Evolutionary conservation across 2,113 vertebrate genomes (phyloP).

Genomic region (Ia io): DNA sequence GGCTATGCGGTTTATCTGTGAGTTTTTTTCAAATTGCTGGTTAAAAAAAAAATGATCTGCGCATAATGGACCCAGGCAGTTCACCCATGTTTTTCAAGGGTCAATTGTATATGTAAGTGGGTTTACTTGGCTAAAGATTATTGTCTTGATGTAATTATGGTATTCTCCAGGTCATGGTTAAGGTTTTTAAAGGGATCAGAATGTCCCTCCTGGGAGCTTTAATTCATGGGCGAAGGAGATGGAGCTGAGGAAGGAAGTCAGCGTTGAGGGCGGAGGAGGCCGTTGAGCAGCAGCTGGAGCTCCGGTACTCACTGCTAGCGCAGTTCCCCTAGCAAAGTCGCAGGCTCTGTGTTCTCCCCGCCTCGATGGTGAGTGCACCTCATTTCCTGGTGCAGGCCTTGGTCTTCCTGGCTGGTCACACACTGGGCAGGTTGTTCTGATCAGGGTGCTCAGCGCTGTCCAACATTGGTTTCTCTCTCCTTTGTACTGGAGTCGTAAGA

Average conservation of each 20-base stretch:
- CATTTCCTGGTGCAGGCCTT: not conserved
- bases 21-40: not conserved
- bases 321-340: not conserved
- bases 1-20: not conserved
- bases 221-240: slow-evolving; percentile 22
- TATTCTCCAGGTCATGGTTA: slow-evolving; percentile 67
- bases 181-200: slow-evolving; percentile 59
- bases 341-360: not conserved
- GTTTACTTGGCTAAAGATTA: slow-evolving; percentile 34
- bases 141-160: slow-evolving; percentile 65
- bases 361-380: not conserved
- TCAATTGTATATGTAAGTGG: not conserved
- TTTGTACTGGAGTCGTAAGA: not conserved
- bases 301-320: not conserved
- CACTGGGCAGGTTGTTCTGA: not conserved
- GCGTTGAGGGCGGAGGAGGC: not conserved
- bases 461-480: not conserved
- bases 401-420: not conserved
- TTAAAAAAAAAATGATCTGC: not conserved
- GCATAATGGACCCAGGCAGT: not conserved
- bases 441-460: not conserved
- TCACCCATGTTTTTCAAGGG: not conserved
- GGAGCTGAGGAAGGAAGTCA: not conserved
- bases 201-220: slow-evolving; percentile 48
- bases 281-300: not conserved